Base-by-base conservation (phyloP, 2,888 invertebrate genomes). In the Caprella mutica region DNA sequence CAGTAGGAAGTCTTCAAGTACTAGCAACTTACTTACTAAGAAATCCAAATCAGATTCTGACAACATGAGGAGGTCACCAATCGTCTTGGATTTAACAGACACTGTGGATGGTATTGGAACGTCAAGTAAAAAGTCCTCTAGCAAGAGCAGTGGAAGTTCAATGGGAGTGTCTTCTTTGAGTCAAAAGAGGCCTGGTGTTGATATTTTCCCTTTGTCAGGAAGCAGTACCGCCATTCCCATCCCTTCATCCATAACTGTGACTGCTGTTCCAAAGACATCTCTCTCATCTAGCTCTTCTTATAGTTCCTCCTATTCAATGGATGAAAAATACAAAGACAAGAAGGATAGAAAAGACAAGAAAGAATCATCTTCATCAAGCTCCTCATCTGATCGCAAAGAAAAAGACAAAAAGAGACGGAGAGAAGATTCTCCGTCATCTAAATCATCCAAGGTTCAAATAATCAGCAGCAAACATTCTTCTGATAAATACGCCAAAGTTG, bases 211-310 rank as follows among this genome's bases (percentile, higher is more conserved):
- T 0, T 80, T 69, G 30, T 58, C 65, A n/a, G 61, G 62, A 26
- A 55, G 62, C 30, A 59, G 55, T 44, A 60, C 82, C 0, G 79
- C 81, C 5, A 77, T 83, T 6, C 77, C 79, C 5, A 71, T 85
- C 27, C 83, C 86, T 9, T 85, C 85, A 69, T 86, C 88, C 1
- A 86, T 89, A 58, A 89, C 89, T 0, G 89, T 90, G 56, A 90
- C 89, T 0, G 86, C 89, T 3, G 87, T 89, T 39, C 69, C 75
- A 8, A 64, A 61, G 44, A n/a, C n/a, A n/a, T n/a, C n/a, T n/a
- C n/a, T n/a, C n/a, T n/a, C n/a, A n/a, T 48, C 48, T n/a, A 19
- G 29, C 5, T 48, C 48, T 9, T 52, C 56, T 12, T 48, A 51
- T 4, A 46, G 53, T 29, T 56, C 59, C 26, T 55, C 55, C 26